Conservation (phyloP, 2,797 vertebrate species). For the Ptychobarbus kaznakovi region DNA sequence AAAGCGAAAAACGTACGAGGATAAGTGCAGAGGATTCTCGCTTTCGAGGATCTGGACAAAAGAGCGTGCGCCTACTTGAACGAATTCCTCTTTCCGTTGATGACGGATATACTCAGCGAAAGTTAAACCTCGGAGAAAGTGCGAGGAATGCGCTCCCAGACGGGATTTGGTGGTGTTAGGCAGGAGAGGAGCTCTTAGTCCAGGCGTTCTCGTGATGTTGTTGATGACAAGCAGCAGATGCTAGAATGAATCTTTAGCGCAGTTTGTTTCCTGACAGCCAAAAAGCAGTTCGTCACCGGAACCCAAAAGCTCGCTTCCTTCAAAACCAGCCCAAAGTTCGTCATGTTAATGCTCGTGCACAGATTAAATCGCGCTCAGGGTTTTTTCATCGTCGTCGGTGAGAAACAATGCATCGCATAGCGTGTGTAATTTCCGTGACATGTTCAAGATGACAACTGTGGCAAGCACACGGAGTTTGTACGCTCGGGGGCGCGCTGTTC, state of each 20-base stretch:
- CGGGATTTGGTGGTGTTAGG: conserved; percentile 1
- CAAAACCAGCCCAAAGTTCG: conserved; percentile 49
- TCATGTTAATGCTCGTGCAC: not conserved
- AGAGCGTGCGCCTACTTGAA: conserved; percentile 30
- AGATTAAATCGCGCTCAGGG: conserved; percentile 1
- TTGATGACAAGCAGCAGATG: conserved; percentile 67
- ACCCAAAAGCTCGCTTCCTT: conserved; percentile 64
- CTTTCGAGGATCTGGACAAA: conserved; percentile 33
- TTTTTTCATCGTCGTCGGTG: not conserved
- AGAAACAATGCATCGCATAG: not conserved
- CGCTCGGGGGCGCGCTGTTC: conserved; percentile 73
- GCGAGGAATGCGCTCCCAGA: conserved; percentile 31
- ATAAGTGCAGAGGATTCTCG: not conserved
- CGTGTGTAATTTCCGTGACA: not conserved
- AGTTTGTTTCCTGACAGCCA: conserved; percentile 78
- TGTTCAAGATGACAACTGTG: conserved; percentile 41
- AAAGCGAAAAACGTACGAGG: not conserved
- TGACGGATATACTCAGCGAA: conserved; percentile 40
- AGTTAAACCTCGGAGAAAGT: conserved; percentile 29
- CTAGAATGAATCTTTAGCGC: conserved; percentile 64
- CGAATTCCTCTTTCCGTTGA: conserved; percentile 46
- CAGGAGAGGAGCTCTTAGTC: conserved; percentile 15
- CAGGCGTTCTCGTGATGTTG: conserved; percentile 22
- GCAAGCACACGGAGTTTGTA: conserved; percentile 64
- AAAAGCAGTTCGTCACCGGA: conserved; percentile 73